Conservation (phyloP, 1,140 invertebrate species). For the Drusus annulatus region DNA sequence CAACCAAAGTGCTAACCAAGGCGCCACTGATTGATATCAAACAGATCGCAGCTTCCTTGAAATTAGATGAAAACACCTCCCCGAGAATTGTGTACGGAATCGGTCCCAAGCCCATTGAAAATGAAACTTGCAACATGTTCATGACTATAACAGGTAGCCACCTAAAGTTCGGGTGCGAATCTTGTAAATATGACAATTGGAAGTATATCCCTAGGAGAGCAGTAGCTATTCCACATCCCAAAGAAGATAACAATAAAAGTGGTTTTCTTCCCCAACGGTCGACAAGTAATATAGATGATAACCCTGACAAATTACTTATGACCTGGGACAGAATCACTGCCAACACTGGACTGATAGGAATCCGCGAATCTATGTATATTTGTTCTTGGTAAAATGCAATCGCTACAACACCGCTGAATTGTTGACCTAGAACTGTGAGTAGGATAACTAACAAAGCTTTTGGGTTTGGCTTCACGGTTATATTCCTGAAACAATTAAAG, state of each 20-base stretch:
- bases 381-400: slow-evolving; percentile 56
- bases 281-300: slow-evolving; percentile 60
- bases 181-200: slow-evolving; percentile 43
- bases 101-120: slow-evolving; percentile 74
- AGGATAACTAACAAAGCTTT: slow-evolving; percentile 54
- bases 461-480: slow-evolving; percentile 49
- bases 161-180: slow-evolving; percentile 56
- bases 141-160: slow-evolving; percentile 61
- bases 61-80: slow-evolving; percentile 75
- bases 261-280: slow-evolving; percentile 62
- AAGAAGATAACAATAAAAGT: slow-evolving; percentile 62
- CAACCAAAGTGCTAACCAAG: slow-evolving; percentile 37
- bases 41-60: slow-evolving; percentile 73
- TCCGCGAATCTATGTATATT: slow-evolving; percentile 42
- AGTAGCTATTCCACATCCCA: slow-evolving; percentile 61
- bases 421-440: slow-evolving; percentile 41
- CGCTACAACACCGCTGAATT: slow-evolving; percentile 51
- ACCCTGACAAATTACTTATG: slow-evolving; percentile 60
- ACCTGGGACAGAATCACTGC: slow-evolving; percentile 60
- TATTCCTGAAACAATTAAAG: slow-evolving; percentile 48
- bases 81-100: slow-evolving; percentile 78
- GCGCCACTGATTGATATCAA: slow-evolving; percentile 69
- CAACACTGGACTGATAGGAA: slow-evolving; percentile 48
- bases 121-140: slow-evolving; percentile 63
- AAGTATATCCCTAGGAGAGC: slow-evolving; percentile 61